Evolutionary conservation across 2,113 vertebrate genomes (phyloP).

Genomic region (Sisor rabdophorus): DNA sequence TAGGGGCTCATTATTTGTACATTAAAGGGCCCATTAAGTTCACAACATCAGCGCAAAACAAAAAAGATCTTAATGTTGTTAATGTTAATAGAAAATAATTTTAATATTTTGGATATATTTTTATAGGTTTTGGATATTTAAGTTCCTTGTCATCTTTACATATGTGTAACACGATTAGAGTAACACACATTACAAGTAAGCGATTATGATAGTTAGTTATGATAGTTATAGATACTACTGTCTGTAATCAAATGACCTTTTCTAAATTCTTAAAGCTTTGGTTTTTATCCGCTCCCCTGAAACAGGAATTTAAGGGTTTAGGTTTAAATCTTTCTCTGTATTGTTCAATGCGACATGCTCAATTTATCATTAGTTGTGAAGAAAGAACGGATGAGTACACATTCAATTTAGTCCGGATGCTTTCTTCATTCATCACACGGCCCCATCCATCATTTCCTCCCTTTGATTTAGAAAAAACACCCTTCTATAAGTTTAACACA

Average conservation of each 20-base stretch:
- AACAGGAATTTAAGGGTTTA: slow-evolving; percentile 67
- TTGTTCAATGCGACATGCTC: slow-evolving; percentile 97
- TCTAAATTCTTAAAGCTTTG: slow-evolving; percentile 51
- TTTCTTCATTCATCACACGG: slow-evolving; percentile 94
- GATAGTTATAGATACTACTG: too few species aligned
- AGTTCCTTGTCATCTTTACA: neutral
- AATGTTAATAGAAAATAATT: neutral
- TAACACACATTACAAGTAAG: neutral
- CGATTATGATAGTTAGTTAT: neutral
- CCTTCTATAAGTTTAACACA: slow-evolving; percentile 92
- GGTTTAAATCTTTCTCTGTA: slow-evolving; percentile 80
- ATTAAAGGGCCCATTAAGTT: neutral
- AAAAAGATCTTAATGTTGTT: neutral
- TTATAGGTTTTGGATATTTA: neutral
- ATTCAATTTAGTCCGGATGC: slow-evolving; percentile 99
- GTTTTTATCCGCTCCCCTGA: slow-evolving; percentile 60
- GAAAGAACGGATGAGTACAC: slow-evolving; percentile 97
- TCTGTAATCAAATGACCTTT: neutral
- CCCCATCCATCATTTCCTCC: slow-evolving; percentile 88
- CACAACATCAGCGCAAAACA: neutral
- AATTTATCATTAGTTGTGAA: slow-evolving; percentile 99
- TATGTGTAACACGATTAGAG: neutral
- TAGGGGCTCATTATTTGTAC: neutral
- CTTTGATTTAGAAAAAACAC: slow-evolving; percentile 81
- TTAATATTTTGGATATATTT: neutral